Conservation (phyloP, 1,140 invertebrate genomes). For the Uloborus diversus region DNA sequence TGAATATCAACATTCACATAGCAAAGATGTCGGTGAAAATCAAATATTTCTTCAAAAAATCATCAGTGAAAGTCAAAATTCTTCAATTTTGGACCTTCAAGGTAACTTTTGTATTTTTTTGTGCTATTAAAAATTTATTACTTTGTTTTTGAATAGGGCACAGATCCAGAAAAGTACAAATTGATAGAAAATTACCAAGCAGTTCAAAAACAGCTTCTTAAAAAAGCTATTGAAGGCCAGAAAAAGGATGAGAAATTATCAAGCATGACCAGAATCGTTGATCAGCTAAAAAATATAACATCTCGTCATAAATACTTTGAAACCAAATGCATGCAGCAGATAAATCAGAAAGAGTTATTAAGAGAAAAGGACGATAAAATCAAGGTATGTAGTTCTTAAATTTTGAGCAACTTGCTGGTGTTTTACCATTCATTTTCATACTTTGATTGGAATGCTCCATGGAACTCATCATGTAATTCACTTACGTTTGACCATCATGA, state of each 20-base stretch:
- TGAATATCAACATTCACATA: too few relatives aligned
- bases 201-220: slow-evolving; percentile 32
- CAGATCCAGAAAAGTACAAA: slow-evolving; percentile 45
- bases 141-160: slow-evolving; percentile 17
- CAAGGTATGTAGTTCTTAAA: slow-evolving; percentile 10
- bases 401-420: neutral
- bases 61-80: too few relatives aligned
- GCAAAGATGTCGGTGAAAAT: too few relatives aligned
- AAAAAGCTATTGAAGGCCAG: slow-evolving; percentile 13
- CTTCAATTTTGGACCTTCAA: too few relatives aligned
- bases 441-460: too few relatives aligned
- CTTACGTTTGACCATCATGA: too few relatives aligned
- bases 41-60: too few relatives aligned
- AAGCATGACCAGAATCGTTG: slow-evolving; percentile 29
- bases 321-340: neutral
- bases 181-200: slow-evolving; percentile 37
- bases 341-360: neutral
- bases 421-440: neutral
- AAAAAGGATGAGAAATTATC: slow-evolving; percentile 33
- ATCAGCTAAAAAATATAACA: slow-evolving; percentile 22
- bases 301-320: slow-evolving; percentile 33
- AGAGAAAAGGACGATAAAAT: slow-evolving; percentile 37
- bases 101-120: too few relatives aligned
- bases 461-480: too few relatives aligned
- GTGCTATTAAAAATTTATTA: neutral